phyloP scores from a whole-genome alignment of 2,797 vertebrate genomes.

The Spea hammondii region DNA sequence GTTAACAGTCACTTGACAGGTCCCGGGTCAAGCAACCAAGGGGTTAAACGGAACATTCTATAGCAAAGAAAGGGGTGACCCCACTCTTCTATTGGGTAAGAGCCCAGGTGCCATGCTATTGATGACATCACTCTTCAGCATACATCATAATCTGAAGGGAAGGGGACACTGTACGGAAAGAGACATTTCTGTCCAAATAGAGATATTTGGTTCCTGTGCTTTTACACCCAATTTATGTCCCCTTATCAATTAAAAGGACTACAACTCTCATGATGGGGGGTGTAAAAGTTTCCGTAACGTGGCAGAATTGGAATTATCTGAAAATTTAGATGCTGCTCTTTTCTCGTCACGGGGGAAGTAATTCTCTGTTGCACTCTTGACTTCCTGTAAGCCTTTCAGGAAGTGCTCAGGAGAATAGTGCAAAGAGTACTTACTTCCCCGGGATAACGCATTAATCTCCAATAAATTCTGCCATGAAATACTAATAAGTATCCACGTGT shows the following conservation, averaged over 20 bases:
- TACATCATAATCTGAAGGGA: not conserved
- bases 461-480: no score
- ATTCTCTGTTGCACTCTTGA: not conserved
- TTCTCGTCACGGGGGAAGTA: not conserved
- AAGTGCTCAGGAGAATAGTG: not conserved
- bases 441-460: no score
- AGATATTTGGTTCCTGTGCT: no score
- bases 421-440: not conserved
- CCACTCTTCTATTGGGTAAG: not conserved
- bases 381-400: not conserved
- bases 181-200: no score
- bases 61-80: constrained; percentile 45
- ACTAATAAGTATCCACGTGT: no score
- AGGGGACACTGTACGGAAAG: not conserved
- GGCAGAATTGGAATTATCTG: no score
- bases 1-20: not conserved
- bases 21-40: constrained; percentile 1
- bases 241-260: not conserved
- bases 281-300: no score
- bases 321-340: not conserved
- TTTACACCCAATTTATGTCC: constrained; percentile 40
- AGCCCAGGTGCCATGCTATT: not conserved
- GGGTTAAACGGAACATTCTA: not conserved
- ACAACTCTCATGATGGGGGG: not conserved
- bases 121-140: not conserved